Conservation (phyloP, 2,797 vertebrate species). For the Alfaro cultratus region DNA sequence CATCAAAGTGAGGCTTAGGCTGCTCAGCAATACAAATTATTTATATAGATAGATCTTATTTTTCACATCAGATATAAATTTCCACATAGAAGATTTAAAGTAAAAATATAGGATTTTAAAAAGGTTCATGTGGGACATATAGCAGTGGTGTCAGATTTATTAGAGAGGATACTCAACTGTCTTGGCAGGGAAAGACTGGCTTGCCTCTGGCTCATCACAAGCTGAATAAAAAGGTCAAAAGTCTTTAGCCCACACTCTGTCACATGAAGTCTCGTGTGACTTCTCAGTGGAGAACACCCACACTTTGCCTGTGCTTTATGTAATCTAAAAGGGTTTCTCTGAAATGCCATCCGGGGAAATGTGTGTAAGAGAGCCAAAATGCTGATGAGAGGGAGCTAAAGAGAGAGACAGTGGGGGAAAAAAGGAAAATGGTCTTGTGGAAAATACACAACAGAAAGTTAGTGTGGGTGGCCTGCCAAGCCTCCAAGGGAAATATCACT, state of each 20-base stretch:
- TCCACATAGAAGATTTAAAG: not conserved
- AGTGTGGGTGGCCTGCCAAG: constrained; percentile 70
- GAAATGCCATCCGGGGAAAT: constrained; percentile 54
- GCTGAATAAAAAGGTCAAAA: constrained; percentile 58
- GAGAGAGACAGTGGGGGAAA: constrained; percentile 20
- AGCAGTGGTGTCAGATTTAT: constrained; percentile 35
- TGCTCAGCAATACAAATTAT: not conserved
- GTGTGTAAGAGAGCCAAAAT: constrained; percentile 58
- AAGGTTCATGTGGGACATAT: constrained; percentile 8
- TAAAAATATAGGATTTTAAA: constrained; percentile 7
- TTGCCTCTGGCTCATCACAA: constrained; percentile 49
- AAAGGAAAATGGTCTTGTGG: constrained; percentile 47
- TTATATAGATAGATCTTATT: not conserved
- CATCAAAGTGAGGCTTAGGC: not conserved
- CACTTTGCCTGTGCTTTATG: constrained; percentile 53
- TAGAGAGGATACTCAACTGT: constrained; percentile 30
- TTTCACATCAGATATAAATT: not conserved
- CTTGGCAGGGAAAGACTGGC: constrained; percentile 37
- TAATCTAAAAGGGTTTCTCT: constrained; percentile 73
- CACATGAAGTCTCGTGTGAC: constrained; percentile 60
- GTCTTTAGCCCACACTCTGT: constrained; percentile 62
- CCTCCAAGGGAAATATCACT: constrained; percentile 61
- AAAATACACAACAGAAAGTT: constrained; percentile 65
- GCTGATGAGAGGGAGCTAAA: constrained; percentile 36
- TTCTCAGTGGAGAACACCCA: constrained; percentile 57